Conservation (phyloP, 2,797 vertebrate genomes). For the Myripristis jacobus region DNA sequence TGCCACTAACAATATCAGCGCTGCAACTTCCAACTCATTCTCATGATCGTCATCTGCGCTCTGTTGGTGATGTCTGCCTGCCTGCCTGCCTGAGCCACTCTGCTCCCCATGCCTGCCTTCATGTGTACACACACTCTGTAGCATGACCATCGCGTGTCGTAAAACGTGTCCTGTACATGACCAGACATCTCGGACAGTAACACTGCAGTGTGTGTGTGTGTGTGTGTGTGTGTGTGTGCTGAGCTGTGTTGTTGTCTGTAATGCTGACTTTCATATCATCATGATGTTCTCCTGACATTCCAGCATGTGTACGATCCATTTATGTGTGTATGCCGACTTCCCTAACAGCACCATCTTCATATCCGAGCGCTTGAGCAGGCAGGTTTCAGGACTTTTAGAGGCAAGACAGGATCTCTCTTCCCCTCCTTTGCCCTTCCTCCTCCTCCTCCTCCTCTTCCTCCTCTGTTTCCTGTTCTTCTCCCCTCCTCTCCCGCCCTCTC, state of each 20-base stretch:
- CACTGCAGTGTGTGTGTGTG: too few relatives aligned
- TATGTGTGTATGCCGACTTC: slow-evolving; percentile 29
- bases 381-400: slow-evolving; percentile 53
- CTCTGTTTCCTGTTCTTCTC: slow-evolving; percentile 35
- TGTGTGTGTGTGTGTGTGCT: not conserved
- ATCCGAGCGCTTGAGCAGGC: slow-evolving; percentile 23
- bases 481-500: slow-evolving; percentile 14
- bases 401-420: slow-evolving; percentile 45
- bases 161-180: slow-evolving; percentile 13
- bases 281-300: slow-evolving; percentile 20
- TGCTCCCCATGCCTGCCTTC: slow-evolving; percentile 87
- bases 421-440: slow-evolving; percentile 2
- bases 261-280: slow-evolving; percentile 34
- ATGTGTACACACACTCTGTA: slow-evolving; percentile 25
- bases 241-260: slow-evolving; percentile 22
- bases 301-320: slow-evolving; percentile 49
- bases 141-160: slow-evolving; percentile 17
- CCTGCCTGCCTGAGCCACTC: slow-evolving; percentile 83
- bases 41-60: slow-evolving; percentile 58
- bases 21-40: slow-evolving; percentile 39
- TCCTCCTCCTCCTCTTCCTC: slow-evolving; percentile 69
- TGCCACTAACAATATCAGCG: slow-evolving; percentile 62
- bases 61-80: slow-evolving; percentile 87
- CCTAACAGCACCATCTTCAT: slow-evolving; percentile 5
- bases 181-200: not conserved